Conservation (phyloP, 1,140 invertebrate genomes). For the Lucilia sericata region DNA sequence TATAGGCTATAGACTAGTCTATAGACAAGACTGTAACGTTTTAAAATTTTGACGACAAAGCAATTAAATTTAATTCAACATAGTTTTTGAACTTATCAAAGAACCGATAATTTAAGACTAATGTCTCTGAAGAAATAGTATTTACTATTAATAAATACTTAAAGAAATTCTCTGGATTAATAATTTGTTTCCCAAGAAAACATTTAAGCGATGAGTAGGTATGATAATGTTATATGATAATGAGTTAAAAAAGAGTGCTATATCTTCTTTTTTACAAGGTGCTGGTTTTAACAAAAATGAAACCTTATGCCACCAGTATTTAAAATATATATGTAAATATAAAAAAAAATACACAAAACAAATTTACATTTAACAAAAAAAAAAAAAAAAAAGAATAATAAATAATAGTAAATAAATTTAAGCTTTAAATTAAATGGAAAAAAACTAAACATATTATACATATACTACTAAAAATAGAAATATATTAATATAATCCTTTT, state of each 20-base stretch:
- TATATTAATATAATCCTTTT: constrained; percentile 1
- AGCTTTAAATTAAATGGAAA: not conserved
- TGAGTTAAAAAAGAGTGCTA: not conserved
- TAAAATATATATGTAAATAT: not conserved
- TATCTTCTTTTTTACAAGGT: constrained; percentile 7
- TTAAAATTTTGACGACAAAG: too few species aligned
- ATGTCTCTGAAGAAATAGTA: too few species aligned
- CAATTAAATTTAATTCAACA: too few species aligned
- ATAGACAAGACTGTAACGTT: too few species aligned
- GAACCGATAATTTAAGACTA: too few species aligned
- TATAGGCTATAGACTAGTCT: too few species aligned
- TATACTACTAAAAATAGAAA: not conserved
- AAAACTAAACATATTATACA: constrained; percentile 3
- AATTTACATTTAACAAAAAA: constrained; percentile 7
- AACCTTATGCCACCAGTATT: constrained; percentile 13
- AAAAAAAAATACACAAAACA: constrained; percentile 8
- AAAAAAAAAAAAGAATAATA: constrained; percentile 1
- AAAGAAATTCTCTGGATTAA: too few species aligned
- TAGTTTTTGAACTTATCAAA: too few species aligned
- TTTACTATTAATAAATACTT: too few species aligned
- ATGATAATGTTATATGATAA: not conserved
- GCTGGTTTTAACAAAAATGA: constrained; percentile 24
- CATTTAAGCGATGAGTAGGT: not conserved
- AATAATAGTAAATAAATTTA: constrained; percentile 1
- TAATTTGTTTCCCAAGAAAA: too few species aligned